Conservation (phyloP, 2,797 vertebrate species). For the Ceyx erithaca region DNA sequence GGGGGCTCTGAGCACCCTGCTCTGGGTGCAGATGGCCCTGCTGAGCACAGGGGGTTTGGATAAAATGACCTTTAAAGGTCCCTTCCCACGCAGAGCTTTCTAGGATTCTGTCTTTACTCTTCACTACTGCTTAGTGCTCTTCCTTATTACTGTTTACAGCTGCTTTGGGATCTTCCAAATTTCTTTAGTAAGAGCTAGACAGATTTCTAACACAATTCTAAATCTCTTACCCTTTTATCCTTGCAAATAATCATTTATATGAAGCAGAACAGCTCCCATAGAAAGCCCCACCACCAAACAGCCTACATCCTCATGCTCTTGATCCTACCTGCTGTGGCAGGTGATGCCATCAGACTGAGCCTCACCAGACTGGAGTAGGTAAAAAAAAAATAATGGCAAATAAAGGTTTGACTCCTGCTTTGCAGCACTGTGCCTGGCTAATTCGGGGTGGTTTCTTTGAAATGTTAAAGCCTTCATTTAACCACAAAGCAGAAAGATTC, state of each 20-base stretch:
- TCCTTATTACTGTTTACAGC: neutral
- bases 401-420: neutral
- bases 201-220: neutral
- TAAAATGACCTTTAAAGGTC: neutral
- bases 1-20: no score
- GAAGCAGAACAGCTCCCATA: neutral
- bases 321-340: neutral
- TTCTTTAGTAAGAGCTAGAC: neutral
- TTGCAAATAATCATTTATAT: neutral
- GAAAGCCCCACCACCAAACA: neutral
- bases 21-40: no score
- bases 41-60: no score
- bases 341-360: neutral
- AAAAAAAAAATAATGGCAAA: neutral
- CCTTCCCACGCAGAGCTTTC: neutral
- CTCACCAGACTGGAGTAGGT: neutral
- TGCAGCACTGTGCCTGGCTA: neutral
- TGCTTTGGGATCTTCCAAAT: neutral
- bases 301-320: neutral
- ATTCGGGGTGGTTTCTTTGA: neutral
- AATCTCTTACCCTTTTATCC: neutral
- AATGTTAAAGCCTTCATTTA: neutral
- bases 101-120: neutral
- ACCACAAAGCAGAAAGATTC: neutral
- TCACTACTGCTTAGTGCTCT: neutral